A percentile compares a stretch with the other conserved stretches of the same genome.
phyloP scores from a whole-genome alignment of 2,113 vertebrate genomes.

The Oryzias woworae region DNA sequence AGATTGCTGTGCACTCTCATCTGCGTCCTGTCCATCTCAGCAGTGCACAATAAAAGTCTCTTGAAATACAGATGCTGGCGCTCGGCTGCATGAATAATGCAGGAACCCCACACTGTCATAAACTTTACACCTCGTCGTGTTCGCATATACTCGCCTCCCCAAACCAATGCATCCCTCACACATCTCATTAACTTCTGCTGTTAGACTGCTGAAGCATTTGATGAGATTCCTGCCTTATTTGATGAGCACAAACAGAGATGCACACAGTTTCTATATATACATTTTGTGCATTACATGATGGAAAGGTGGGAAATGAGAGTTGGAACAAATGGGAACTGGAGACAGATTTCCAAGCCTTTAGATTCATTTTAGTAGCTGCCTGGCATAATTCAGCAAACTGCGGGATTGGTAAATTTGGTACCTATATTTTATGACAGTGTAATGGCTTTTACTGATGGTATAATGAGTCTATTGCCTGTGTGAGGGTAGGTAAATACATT shows the following conservation, averaged over 20 bases:
- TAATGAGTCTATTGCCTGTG: no score
- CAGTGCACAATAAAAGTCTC: constrained; percentile 43
- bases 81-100: constrained; percentile 68
- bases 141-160: constrained; percentile 32
- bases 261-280: constrained; percentile 2
- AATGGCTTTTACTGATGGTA: no score
- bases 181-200: constrained; percentile 45
- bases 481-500: no score
- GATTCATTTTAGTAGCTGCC: constrained; percentile 31
- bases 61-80: constrained; percentile 53
- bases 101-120: constrained; percentile 45
- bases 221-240: constrained; percentile 29
- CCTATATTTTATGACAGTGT: no score
- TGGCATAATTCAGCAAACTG: constrained; percentile 38
- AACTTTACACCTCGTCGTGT: constrained; percentile 55
- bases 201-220: constrained; percentile 33
- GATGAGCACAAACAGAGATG: constrained; percentile 13
- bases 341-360: constrained; percentile 41
- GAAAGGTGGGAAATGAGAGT: constrained; percentile 18
- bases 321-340: constrained; percentile 43
- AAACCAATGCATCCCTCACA: constrained; percentile 26
- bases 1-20: constrained; percentile 7
- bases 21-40: neutral
- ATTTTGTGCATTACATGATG: constrained; percentile 27
- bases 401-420: neutral